phyloP scores from a whole-genome alignment of 2,888 invertebrate species.

The Trichopria drosophilae region DNA sequence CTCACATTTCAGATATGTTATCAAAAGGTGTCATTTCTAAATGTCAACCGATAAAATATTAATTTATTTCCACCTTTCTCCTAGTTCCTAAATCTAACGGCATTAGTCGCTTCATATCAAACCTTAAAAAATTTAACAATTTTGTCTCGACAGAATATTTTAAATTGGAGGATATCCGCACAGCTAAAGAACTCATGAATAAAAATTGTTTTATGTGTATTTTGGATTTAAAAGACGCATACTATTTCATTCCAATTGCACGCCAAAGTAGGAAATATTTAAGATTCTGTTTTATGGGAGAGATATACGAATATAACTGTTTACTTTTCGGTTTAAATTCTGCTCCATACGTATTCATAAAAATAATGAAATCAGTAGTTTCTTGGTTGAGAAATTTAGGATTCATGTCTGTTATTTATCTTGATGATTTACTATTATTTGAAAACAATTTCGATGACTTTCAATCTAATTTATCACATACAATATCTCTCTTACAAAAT shows the following conservation, averaged over 20 bases:
- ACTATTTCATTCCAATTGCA: conserved; percentile 1
- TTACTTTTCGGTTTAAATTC: conserved; percentile 8
- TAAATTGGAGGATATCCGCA: conserved; percentile 19
- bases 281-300: conserved; percentile 1
- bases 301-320: conserved; percentile 1
- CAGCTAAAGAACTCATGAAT: conserved; percentile 7
- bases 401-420: conserved; percentile 11
- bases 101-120: conserved; percentile 14
- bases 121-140: conserved; percentile 20
- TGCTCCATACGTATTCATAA: conserved; percentile 10
- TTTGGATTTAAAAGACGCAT: conserved; percentile 7
- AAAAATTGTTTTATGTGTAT: not conserved
- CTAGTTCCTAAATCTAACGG: conserved; percentile 15
- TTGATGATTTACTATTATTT: not conserved
- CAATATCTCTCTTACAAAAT: conserved; percentile 8
- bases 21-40: conserved; percentile 12
- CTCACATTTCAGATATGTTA: not conserved
- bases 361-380: conserved; percentile 18
- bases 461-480: not conserved
- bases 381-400: not conserved
- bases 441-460: conserved; percentile 3
- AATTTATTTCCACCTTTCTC: conserved; percentile 20
- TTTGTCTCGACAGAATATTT: conserved; percentile 16
- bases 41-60: conserved; percentile 1
- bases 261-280: conserved; percentile 4